phyloP scores from a whole-genome alignment of 2,888 invertebrate genomes.

The Darwinula stevensoni region DNA sequence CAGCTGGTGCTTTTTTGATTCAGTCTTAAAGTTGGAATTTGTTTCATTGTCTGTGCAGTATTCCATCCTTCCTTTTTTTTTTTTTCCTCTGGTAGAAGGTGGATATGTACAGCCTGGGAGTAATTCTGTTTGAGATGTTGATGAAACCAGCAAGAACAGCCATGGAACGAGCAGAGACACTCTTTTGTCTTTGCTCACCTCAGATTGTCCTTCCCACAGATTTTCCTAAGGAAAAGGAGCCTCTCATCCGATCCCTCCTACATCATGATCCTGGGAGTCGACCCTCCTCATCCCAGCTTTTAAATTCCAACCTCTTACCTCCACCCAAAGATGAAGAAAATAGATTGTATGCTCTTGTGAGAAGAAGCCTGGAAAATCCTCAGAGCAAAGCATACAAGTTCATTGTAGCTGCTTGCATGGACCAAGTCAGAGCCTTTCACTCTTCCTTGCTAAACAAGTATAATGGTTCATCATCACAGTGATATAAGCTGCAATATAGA shows the following conservation, averaged over 20 bases:
- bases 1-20: too few species aligned
- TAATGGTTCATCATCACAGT: too few species aligned
- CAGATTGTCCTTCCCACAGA: conserved; percentile 37
- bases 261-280: conserved; percentile 52
- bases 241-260: conserved; percentile 35
- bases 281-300: conserved; percentile 54
- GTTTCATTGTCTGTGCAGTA: too few species aligned
- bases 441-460: too few species aligned
- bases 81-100: conserved; percentile 21
- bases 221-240: conserved; percentile 27
- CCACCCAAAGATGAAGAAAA: conserved; percentile 58
- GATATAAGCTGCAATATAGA: too few species aligned
- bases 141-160: conserved; percentile 49
- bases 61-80: too few species aligned
- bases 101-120: conserved; percentile 56
- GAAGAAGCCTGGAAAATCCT: conserved; percentile 48
- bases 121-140: conserved; percentile 88
- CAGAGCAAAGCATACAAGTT: conserved; percentile 46
- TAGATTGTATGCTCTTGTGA: conserved; percentile 46
- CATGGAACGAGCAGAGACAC: conserved; percentile 59
- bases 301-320: conserved; percentile 52
- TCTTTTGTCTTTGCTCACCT: conserved; percentile 35
- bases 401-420: conserved; percentile 28
- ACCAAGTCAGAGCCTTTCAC: conserved; percentile 15
- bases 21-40: too few species aligned